Conservation (phyloP, 2,113 vertebrate genomes). For the Pteruthius melanotis region DNA sequence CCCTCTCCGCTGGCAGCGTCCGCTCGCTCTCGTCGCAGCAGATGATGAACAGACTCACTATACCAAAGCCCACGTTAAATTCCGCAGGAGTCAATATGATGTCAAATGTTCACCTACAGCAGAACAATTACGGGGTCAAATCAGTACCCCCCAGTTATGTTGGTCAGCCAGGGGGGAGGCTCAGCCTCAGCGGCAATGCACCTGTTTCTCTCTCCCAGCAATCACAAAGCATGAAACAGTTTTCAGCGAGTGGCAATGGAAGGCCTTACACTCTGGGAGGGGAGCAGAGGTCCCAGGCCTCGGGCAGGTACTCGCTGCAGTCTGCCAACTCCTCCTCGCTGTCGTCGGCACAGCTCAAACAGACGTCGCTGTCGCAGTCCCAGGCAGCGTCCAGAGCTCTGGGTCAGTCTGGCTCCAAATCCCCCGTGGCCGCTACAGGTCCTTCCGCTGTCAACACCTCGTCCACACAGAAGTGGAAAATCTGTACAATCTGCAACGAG, state of each 20-base stretch:
- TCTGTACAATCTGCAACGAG: slow-evolving; percentile 98
- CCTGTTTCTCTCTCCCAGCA: slow-evolving; percentile 89
- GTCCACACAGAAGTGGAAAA: slow-evolving; percentile 98
- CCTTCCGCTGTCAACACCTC: slow-evolving; percentile 87
- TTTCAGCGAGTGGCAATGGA: slow-evolving; percentile 81
- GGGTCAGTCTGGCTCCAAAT: slow-evolving; percentile 76
- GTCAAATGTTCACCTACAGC: slow-evolving; percentile 85
- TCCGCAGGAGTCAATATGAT: slow-evolving; percentile 84
- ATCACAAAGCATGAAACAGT: slow-evolving; percentile 89
- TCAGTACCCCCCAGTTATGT: slow-evolving; percentile 76
- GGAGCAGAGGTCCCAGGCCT: slow-evolving; percentile 74
- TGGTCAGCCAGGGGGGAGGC: slow-evolving; percentile 82
- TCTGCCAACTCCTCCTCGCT: slow-evolving; percentile 76
- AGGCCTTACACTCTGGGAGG: slow-evolving; percentile 77
- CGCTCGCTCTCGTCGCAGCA: slow-evolving; percentile 87
- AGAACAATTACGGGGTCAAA: slow-evolving; percentile 86
- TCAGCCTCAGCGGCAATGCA: slow-evolving; percentile 81
- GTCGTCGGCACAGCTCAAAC: slow-evolving; percentile 79
- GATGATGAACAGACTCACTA: slow-evolving; percentile 85
- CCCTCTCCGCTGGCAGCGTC: slow-evolving; percentile 80
- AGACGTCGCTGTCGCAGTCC: slow-evolving; percentile 78
- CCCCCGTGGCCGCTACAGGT: slow-evolving; percentile 74
- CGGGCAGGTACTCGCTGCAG: slow-evolving; percentile 77
- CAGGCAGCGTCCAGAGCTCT: slow-evolving; percentile 73
- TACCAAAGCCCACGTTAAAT: slow-evolving; percentile 88